phyloP scores from a whole-genome alignment of 2,113 vertebrate genomes.

The Rhagologus leucostigma region DNA sequence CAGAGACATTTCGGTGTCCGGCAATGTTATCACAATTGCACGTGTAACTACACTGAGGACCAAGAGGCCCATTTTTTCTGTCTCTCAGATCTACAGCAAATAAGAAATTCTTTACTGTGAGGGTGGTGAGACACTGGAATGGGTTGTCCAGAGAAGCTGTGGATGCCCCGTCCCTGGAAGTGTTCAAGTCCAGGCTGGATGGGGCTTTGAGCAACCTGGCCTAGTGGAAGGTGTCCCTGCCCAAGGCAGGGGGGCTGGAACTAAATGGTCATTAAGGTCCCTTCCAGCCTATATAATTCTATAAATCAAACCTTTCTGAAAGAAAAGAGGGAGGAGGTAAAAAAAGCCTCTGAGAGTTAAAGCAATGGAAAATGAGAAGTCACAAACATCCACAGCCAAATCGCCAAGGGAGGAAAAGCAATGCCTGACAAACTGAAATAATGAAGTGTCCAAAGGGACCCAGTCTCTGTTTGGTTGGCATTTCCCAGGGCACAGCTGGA shows the following conservation, averaged over 20 bases:
- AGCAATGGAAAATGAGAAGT: slow-evolving; percentile 21
- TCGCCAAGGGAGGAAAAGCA: slow-evolving; percentile 12
- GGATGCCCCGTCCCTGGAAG: background rate
- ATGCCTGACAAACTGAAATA: background rate
- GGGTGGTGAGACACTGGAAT: background rate
- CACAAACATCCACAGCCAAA: background rate
- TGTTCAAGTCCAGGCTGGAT: background rate
- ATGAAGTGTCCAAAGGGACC: slow-evolving; percentile 14
- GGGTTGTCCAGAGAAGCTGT: background rate
- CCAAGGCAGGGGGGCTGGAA: background rate
- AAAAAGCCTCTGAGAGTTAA: background rate
- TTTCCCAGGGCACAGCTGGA: background rate
- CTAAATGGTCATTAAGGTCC: background rate
- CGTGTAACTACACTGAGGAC: rapidly evolving
- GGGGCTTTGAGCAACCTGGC: background rate
- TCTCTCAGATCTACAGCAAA: background rate
- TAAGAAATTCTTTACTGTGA: background rate
- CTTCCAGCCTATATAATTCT: background rate
- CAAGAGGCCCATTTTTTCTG: background rate
- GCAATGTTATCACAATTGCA: background rate
- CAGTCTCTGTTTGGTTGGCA: background rate
- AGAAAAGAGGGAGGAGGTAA: background rate
- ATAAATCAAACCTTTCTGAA: background rate
- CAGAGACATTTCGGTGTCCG: background rate
- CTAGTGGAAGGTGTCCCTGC: background rate